Conservation (phyloP, 2,113 vertebrate species). For the Grammomys dolichurus region DNA sequence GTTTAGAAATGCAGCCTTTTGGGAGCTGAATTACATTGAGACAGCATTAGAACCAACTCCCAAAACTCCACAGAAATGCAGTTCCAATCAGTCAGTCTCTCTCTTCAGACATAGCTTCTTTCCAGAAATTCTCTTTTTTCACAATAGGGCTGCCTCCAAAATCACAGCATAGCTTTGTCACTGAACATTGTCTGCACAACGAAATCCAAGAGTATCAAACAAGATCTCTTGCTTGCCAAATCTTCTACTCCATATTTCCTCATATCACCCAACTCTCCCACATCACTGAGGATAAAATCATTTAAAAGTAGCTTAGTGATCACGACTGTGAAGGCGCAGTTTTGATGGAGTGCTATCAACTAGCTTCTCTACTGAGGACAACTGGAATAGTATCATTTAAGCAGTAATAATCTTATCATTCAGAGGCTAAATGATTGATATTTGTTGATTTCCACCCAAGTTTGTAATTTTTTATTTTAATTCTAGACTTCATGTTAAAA, state of each 20-base stretch:
- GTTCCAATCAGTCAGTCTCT: background rate
- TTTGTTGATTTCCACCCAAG: background rate
- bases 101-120: background rate
- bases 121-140: background rate
- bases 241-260: background rate
- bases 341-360: background rate
- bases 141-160: background rate
- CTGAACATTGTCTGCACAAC: background rate
- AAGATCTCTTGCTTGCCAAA: background rate
- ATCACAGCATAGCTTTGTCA: background rate
- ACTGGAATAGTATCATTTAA: rapidly evolving
- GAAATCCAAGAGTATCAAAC: background rate
- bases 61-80: background rate
- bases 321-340: background rate
- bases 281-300: background rate
- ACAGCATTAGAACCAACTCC: too few species aligned
- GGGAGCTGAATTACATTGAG: too few species aligned
- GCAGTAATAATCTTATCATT: background rate
- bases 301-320: background rate
- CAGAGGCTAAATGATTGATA: background rate
- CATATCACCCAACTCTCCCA: background rate
- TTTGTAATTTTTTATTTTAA: background rate
- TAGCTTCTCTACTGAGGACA: background rate
- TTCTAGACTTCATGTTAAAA: background rate
- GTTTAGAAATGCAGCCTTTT: too few species aligned